Percentiles rank a stretch among this genome's conserved stretches.
Evolutionary conservation across 2,797 vertebrate species (phyloP).

Genomic region (Gila robusta): DNA sequence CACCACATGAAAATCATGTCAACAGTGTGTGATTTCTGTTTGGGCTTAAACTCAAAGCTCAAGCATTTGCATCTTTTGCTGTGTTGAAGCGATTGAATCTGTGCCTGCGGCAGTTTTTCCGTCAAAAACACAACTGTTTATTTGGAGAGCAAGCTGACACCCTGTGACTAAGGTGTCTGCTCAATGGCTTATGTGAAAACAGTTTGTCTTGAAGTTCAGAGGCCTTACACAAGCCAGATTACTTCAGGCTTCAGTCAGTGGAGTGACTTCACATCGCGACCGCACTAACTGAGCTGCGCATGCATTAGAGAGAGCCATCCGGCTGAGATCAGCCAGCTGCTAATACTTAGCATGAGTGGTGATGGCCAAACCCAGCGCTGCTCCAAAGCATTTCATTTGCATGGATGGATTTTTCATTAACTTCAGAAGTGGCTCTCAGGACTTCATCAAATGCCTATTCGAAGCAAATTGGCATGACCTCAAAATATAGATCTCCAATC

Average conservation of each 20-base stretch:
- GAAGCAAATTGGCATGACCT: constrained; percentile 24
- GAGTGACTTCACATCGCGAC: constrained; percentile 49
- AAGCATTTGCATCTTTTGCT: not conserved
- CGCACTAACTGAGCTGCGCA: constrained; percentile 53
- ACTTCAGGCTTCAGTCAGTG: constrained; percentile 61
- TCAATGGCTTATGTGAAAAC: constrained; percentile 58
- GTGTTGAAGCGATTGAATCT: constrained; percentile 8
- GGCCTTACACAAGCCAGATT: constrained; percentile 56
- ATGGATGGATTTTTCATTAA: constrained; percentile 74
- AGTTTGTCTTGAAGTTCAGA: constrained; percentile 58
- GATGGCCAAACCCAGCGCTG: constrained; percentile 56
- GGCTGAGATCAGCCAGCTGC: constrained; percentile 69
- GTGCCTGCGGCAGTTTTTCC: not conserved
- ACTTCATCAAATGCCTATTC: constrained; percentile 60
- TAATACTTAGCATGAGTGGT: constrained; percentile 71
- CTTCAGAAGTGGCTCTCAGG: constrained; percentile 58
- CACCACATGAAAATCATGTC: not conserved
- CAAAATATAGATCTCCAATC: constrained; percentile 52
- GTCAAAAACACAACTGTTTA: constrained; percentile 9
- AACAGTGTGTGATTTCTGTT: not conserved
- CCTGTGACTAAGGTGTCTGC: constrained; percentile 56
- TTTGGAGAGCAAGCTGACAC: constrained; percentile 55
- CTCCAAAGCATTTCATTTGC: constrained; percentile 64
- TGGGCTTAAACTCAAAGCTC: constrained; percentile 7
- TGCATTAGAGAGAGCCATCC: constrained; percentile 37